Evolutionary conservation across 2,888 invertebrate genomes (phyloP), one percentile per base, ranked within the genome.

Genomic region (Cosmorhoe ocellata): DNA sequence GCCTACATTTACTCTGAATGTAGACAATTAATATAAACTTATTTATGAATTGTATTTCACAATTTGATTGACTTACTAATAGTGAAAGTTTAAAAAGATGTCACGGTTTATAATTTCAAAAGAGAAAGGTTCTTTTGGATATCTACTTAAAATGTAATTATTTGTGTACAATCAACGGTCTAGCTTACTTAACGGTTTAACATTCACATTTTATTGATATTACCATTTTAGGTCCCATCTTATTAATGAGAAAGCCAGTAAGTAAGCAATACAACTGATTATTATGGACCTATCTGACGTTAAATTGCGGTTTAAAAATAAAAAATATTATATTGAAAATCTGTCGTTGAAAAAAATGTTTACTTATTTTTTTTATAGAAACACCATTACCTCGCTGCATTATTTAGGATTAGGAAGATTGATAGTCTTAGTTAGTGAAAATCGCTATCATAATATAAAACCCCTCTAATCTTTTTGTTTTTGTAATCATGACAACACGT

Each of bases 31-130:
- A 72, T 70, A 68, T 70, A 64, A 67, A 65, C 71, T 77, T 75
- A 80, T 80, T 59, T 81, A 75, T 73, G 68, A 77, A 72, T 74
- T 75, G 69, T 55, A 51, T 80, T 81, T 73, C 66, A 76, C 78
- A 79, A 83, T 83, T 74, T 78, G 81, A 84, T 84, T 84, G 84
- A 81, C 76, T 80, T 69, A 73, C 75, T 75, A 74, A 76, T 74
- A 76, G 83, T 76, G 84, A 89, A 88, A 88, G 89, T 84, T 24
- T 34, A 24, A 52, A 81, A 79, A 83, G 74, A 75, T 80, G 81
- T 84, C 79, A 88, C 84, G 86, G 79, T 80, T 76, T 79, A 74
- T 81, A 78, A 81, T 79, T 82, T 78, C 66, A 67, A 79, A 73
- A 78, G 87, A 82, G 87, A 89, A 85, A 86, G 84, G 78, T 76